A percentile compares a stretch with the other conserved stretches of the same genome.
phyloP scores from a whole-genome alignment of 1,140 invertebrate genomes.

The Drosophila eugracilis region DNA sequence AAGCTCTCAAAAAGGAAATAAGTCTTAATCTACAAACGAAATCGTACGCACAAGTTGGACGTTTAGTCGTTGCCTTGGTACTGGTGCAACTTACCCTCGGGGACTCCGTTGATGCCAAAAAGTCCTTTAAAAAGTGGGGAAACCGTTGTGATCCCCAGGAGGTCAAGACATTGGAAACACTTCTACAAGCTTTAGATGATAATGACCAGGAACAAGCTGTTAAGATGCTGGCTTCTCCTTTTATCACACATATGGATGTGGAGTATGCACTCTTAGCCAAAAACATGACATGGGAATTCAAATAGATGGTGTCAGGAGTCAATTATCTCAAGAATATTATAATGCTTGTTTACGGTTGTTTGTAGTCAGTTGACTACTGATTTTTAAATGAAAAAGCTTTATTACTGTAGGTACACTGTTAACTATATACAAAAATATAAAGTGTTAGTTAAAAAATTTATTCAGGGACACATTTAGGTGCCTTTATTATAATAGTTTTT shows the following conservation, averaged over 20 bases:
- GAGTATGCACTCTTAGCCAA: conserved; percentile 94
- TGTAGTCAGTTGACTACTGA: background rate
- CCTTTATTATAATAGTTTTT: background rate
- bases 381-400: background rate
- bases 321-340: too few relatives aligned
- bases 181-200: conserved; percentile 95
- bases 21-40: conserved; percentile 92
- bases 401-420: conserved; percentile 4
- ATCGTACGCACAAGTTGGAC: conserved; percentile 90
- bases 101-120: conserved; percentile 97
- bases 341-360: background rate
- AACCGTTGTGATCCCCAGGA: conserved; percentile 90
- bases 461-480: background rate
- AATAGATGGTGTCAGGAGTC: too few relatives aligned
- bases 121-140: conserved; percentile 95
- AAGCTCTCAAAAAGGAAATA: conserved; percentile 94
- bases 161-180: conserved; percentile 91
- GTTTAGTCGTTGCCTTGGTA: conserved; percentile 94
- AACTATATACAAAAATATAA: conserved; percentile 9
- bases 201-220: conserved; percentile 93
- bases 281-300: conserved; percentile 88
- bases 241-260: conserved; percentile 97
- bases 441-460: background rate
- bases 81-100: conserved; percentile 94
- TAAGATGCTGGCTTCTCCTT: conserved; percentile 91